Base-by-base conservation (phyloP, 2,797 vertebrate genomes). In the Acanthurus tractus region DNA sequence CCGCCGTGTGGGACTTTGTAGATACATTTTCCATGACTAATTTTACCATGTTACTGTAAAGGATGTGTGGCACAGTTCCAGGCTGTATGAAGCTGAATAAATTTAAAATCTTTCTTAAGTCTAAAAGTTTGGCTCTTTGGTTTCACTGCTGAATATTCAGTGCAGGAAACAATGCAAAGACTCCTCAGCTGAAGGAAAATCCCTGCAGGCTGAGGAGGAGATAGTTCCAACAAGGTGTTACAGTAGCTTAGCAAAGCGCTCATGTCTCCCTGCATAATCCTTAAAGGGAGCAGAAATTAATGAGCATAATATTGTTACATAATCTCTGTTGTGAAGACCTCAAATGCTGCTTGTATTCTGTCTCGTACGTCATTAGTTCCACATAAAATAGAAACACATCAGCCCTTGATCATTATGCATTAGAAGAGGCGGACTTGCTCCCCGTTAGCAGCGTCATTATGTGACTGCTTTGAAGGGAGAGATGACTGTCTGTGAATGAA, bases 221-320 rank as follows among this genome's bases (percentile, higher is more conserved):
- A 82, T 59, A 58, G 12, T n/a, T 63, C 50, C 54, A 74, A 72
- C 75, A 70, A 68, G 73, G 64, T 79, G 78, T 86, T 81, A 68
- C 54, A 70, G 83, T 65, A 73, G 69, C 57, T 88, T 66, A 81
- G 74, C 36, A 17, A 86, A 78, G 53, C 3, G 0, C 72, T 84
- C 53, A 44, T 44, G 40, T 82, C 73, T 71, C 8, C 20, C 78
- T 48, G 58, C 67, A 84, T 87, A 87, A 90, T 89, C 78, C 76
- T 58, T 64, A 74, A 82, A 84, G 81, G 54, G 22, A 83, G 69
- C 38, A 52, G 42, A 76, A 74, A 61, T 79, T 57, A 79, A 84
- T 75, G 45, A 79, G 69, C 38, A 54, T 70, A 20, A 84, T 68
- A 63, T 54, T 49, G 70, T 81, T 81, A 45, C 69, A 67, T 78